Conservation (phyloP, 2,113 vertebrate species). For the Menura novaehollandiae region DNA sequence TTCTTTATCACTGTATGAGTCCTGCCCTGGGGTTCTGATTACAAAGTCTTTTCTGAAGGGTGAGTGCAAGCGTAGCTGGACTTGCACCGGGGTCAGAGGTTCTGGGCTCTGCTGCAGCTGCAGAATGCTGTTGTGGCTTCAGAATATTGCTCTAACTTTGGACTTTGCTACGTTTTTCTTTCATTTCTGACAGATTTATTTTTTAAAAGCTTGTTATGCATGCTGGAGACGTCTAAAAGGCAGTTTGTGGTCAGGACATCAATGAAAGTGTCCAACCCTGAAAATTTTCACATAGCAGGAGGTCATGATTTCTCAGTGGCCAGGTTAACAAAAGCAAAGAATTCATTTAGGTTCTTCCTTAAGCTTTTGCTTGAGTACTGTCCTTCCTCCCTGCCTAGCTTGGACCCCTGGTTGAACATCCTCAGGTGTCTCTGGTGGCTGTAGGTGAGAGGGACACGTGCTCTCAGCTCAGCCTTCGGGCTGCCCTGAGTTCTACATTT, state of each 20-base stretch:
- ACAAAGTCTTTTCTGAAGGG: background rate
- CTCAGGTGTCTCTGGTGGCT: background rate
- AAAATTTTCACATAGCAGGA: background rate
- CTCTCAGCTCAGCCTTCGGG: background rate
- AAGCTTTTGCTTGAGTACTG: background rate
- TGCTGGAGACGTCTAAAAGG: background rate
- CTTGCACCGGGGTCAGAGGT: background rate
- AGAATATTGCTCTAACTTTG: background rate
- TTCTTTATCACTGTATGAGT: rapidly evolving
- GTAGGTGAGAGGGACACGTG: background rate
- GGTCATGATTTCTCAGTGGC: background rate
- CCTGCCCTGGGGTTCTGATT: background rate
- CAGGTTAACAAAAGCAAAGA: background rate
- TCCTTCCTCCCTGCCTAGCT: background rate
- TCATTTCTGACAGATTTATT: background rate
- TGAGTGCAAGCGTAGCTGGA: background rate
- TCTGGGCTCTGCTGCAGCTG: background rate
- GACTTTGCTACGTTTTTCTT: background rate
- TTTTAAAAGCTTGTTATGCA: background rate
- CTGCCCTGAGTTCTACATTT: background rate
- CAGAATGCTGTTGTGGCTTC: background rate
- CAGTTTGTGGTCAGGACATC: background rate
- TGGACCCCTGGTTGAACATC: rapidly evolving
- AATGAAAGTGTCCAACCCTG: background rate
- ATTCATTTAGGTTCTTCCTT: background rate